phyloP scores from a whole-genome alignment of 2,888 invertebrate species.

The Sminthurides aquaticus region DNA sequence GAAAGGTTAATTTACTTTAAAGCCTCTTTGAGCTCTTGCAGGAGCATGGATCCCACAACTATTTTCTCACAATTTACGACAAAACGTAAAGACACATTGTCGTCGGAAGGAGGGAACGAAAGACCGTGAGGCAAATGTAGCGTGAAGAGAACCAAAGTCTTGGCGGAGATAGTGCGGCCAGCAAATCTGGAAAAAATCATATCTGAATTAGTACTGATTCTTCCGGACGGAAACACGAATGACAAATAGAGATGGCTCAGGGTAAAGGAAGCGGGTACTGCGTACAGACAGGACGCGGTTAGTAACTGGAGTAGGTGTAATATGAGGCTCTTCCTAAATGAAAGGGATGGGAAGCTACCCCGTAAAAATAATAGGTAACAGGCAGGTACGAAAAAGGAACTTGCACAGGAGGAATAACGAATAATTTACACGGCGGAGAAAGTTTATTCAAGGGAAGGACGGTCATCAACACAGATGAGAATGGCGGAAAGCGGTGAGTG shows the following conservation, averaged over 20 bases:
- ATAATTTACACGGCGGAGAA: background rate
- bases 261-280: too few relatives aligned
- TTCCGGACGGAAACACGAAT: constrained; percentile 11
- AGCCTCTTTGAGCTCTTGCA: constrained; percentile 63
- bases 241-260: constrained; percentile 13
- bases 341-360: background rate
- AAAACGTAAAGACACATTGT: constrained; percentile 47
- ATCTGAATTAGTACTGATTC: constrained; percentile 15
- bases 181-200: constrained; percentile 59
- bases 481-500: constrained; percentile 8
- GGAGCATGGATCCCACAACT: constrained; percentile 82
- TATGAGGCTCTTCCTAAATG: background rate
- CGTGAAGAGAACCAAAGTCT: constrained; percentile 69
- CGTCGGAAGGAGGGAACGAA: constrained; percentile 47
- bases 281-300: too few relatives aligned
- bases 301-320: too few relatives aligned
- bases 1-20: constrained; percentile 24
- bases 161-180: constrained; percentile 72
- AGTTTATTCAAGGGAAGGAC: background rate
- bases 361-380: background rate
- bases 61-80: constrained; percentile 87
- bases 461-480: background rate
- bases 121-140: constrained; percentile 51
- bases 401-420: too few relatives aligned
- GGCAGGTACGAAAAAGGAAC: background rate